Percentiles rank a stretch among this genome's conserved stretches.
These are phyloP conservation scores for Cotesia typhae DNA, from an alignment of 1,140 invertebrate genomes.

Conservation along the genomic window DNA sequence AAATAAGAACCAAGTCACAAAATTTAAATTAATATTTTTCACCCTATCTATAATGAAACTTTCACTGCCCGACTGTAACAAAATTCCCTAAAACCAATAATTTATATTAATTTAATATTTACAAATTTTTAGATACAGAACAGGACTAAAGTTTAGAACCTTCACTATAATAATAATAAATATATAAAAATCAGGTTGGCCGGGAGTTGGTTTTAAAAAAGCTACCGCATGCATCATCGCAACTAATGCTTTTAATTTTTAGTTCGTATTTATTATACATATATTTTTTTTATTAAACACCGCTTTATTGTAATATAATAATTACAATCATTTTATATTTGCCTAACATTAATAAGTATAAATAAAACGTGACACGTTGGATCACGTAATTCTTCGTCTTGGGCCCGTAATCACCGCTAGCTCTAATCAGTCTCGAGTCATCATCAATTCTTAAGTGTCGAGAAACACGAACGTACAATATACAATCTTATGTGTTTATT, in stretches of 20 bases:
- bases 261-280: background rate
- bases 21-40: too few species aligned
- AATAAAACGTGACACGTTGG: background rate
- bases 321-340: background rate
- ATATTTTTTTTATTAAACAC: too few species aligned
- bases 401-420: constrained; percentile 49
- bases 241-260: background rate
- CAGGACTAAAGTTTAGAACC: background rate
- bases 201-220: constrained; percentile 13
- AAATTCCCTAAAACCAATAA: too few species aligned
- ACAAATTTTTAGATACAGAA: background rate
- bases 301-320: background rate
- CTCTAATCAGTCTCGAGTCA: constrained; percentile 52
- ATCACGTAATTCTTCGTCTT: constrained; percentile 45
- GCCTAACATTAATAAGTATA: too few species aligned
- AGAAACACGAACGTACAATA: constrained; percentile 23
- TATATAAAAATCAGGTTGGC: background rate
- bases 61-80: too few species aligned
- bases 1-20: too few species aligned
- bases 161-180: background rate
- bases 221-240: background rate
- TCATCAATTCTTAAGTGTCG: constrained; percentile 47
- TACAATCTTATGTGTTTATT: constrained; percentile 7
- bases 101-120: too few species aligned
- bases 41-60: too few species aligned